Evolutionary conservation across 2,113 vertebrate genomes (phyloP).

Genomic region (Tragelaphus buxtoni): DNA sequence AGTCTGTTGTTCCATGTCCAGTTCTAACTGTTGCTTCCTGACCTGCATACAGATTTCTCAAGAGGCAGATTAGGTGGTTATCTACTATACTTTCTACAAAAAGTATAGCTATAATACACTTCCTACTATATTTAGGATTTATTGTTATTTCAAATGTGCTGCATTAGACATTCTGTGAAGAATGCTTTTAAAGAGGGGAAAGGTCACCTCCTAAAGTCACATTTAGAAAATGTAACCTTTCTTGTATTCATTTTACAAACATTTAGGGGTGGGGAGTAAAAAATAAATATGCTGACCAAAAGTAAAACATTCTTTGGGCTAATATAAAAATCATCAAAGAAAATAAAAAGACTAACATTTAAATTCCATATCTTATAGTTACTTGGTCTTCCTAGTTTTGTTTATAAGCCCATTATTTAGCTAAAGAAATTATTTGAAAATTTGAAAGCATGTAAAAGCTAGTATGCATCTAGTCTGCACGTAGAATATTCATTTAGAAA

Average conservation of each 20-base stretch:
- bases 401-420: constrained; percentile 8
- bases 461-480: background rate
- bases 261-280: background rate
- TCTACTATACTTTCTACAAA: background rate
- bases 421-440: constrained; percentile 48
- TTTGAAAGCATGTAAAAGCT: constrained; percentile 24
- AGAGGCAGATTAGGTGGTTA: background rate
- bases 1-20: no score
- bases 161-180: background rate
- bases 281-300: background rate
- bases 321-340: constrained; percentile 30
- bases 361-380: background rate
- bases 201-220: background rate
- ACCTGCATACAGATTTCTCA: no score
- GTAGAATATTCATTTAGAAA: constrained; percentile 38
- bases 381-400: constrained; percentile 10
- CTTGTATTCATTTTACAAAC: background rate
- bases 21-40: no score
- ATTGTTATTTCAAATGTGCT: background rate
- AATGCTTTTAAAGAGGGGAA: constrained; percentile 11
- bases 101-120: background rate
- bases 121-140: constrained; percentile 4
- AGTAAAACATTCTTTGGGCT: background rate
- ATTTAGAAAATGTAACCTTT: background rate
- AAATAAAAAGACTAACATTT: background rate